Base-by-base conservation (phyloP, 2,888 invertebrate genomes). In the Odiellus spinosus region DNA sequence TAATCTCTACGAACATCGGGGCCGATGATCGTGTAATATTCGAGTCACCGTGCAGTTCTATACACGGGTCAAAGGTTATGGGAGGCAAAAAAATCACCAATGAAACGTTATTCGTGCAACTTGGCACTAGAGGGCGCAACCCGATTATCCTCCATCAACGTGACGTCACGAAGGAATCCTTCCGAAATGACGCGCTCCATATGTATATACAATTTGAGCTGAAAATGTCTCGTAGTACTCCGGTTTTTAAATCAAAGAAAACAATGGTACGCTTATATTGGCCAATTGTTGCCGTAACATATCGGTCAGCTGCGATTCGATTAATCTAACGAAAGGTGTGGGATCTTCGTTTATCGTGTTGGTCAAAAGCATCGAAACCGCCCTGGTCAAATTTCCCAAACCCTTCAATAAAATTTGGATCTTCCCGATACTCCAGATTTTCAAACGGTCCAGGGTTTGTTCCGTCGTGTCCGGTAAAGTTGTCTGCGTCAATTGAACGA, bases 221-320 rank as follows among this genome's bases (percentile, higher is more conserved):
- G n/a, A n/a, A n/a, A n/a, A n/a, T n/a, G n/a, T n/a, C n/a, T n/a
- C n/a, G n/a, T n/a, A n/a, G n/a, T n/a, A n/a, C n/a, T n/a, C n/a
- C n/a, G 26, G 8, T 26, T 26, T 26, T 26, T 26, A 26, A 26
- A 26, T 26, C 26, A 38, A 18, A 10, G 56, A 56, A 42, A 58
- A 57, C 17, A 58, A 52, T 21, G 58, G 58, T 35, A 58, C 52
- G 10, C 53, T 54, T 20, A 58, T 35, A 35, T 57, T 58, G 42
- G 47, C 47, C 35, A 58, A 43, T 44, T 56, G 48, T 21, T 55
- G 50, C 11, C 55, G 47, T 4, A 53, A 48, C 44, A 53, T 42
- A 14, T 47, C 49, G 3, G 55, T 51, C 15, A 54, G 51, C 36
- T 58, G 55, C 1, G 51, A 53, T 44, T 58, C 58, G 8, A 55